Percentiles rank a stretch among this genome's conserved stretches.
phyloP scores from a whole-genome alignment of 2,113 vertebrate genomes.

The Gavialis gangeticus region DNA sequence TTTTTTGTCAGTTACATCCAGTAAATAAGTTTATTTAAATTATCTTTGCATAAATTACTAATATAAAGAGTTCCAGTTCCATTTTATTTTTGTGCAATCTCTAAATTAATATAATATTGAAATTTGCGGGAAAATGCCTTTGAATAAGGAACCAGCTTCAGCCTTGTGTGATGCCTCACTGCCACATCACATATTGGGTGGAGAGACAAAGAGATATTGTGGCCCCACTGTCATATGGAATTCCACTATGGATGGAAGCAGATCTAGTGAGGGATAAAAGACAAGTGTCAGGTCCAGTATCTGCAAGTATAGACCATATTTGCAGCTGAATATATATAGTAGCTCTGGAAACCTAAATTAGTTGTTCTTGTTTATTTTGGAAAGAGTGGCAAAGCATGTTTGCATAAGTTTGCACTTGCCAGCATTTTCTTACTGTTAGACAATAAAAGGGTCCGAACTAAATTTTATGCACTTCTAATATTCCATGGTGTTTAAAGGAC shows the following conservation, averaged over 20 bases:
- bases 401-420: neutral
- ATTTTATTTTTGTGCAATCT: neutral
- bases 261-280: neutral
- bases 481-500: too few relatives aligned
- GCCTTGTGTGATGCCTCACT: neutral
- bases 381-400: neutral
- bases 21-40: neutral
- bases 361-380: neutral
- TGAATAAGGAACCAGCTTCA: too few relatives aligned
- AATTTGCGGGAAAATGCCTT: neutral
- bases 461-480: too few relatives aligned
- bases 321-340: neutral
- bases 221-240: neutral
- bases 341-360: neutral
- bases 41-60: neutral
- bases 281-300: neutral
- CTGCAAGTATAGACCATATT: fast-evolving
- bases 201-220: neutral
- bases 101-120: neutral
- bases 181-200: neutral
- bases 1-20: too few relatives aligned
- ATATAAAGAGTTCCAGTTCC: fast-evolving
- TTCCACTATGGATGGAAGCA: neutral
- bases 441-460: too few relatives aligned
- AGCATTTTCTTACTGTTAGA: too few relatives aligned